A percentile compares a stretch with the other conserved stretches of the same genome.
Conservation (phyloP, 1,140 invertebrate genomes). For the Drosophila sechellia region DNA sequence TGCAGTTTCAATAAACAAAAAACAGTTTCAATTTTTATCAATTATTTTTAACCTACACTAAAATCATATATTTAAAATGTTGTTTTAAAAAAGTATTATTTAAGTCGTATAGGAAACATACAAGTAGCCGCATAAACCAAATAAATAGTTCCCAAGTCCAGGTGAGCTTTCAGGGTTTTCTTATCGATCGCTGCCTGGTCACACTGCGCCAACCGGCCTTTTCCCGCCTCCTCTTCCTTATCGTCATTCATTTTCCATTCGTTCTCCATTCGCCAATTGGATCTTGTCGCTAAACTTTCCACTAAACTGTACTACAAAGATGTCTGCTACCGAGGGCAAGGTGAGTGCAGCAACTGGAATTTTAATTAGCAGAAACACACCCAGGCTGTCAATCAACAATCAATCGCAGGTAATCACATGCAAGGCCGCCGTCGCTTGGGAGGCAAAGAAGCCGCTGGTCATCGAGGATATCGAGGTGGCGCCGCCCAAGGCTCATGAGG, state of each 20-base stretch:
- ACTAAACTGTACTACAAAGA: slow-evolving; percentile 39
- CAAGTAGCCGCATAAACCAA: not conserved
- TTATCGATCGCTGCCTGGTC: slow-evolving; percentile 5
- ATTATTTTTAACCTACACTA: not conserved
- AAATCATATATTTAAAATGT: not conserved
- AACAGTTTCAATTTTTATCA: not conserved
- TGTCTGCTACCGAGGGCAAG: slow-evolving; percentile 78
- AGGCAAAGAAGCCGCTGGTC: slow-evolving; percentile 92
- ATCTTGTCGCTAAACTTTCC: slow-evolving; percentile 37
- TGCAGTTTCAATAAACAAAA: not conserved
- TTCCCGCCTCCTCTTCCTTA: slow-evolving; percentile 17
- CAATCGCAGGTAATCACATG: slow-evolving; percentile 90
- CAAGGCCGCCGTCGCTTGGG: slow-evolving; percentile 96
- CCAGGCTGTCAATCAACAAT: not conserved
- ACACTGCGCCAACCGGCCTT: slow-evolving; percentile 13
- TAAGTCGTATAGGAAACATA: too few relatives aligned
- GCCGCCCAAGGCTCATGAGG: slow-evolving; percentile 94
- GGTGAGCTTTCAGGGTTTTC: not conserved
- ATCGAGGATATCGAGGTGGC: slow-evolving; percentile 97
- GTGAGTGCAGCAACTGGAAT: slow-evolving; percentile 38
- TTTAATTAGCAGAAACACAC: slow-evolving; percentile 24
- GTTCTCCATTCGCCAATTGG: slow-evolving; percentile 9
- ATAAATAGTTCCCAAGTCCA: not conserved
- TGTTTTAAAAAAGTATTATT: too few relatives aligned
- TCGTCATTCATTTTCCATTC: slow-evolving; percentile 13